Conservation (phyloP, 2,797 vertebrate species). For the Chromis chromis region DNA sequence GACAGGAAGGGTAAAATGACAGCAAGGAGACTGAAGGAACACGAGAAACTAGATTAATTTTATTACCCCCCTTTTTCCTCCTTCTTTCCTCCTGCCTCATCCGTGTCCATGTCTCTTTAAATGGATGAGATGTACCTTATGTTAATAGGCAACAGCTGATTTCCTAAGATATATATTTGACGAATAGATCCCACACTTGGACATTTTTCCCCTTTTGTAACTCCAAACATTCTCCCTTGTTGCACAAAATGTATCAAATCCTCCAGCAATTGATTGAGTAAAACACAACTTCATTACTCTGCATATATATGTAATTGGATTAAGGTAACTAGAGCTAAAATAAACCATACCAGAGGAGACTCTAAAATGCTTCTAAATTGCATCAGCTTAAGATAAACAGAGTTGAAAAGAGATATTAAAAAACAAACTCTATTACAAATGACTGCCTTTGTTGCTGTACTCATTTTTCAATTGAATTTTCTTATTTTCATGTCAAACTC, state of each 20-base stretch:
- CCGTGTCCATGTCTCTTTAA: slow-evolving; percentile 13
- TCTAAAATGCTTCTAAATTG: background rate
- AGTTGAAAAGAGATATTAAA: background rate
- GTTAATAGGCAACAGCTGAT: no score
- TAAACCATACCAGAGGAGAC: slow-evolving; percentile 12
- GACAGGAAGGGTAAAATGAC: slow-evolving; percentile 61
- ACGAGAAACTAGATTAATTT: slow-evolving; percentile 45
- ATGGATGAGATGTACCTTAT: background rate
- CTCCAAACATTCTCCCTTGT: background rate
- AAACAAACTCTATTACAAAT: background rate
- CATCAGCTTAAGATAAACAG: slow-evolving; percentile 14
- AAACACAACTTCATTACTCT: slow-evolving; percentile 14
- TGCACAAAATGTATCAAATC: slow-evolving; percentile 6
- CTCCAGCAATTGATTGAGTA: slow-evolving; percentile 15
- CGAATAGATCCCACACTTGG: background rate
- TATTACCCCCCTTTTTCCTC: slow-evolving; percentile 9
- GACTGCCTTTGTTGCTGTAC: background rate
- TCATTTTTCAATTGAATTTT: background rate
- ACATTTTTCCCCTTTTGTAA: background rate
- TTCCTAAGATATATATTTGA: no score
- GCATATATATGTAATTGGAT: slow-evolving; percentile 39
- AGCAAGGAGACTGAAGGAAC: slow-evolving; percentile 48
- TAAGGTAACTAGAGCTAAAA: slow-evolving; percentile 18
- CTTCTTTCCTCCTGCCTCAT: background rate
- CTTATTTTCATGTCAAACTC: background rate